Percentiles rank a stretch among this genome's conserved stretches.
Evolutionary conservation across 1,140 invertebrate species (phyloP).

Genomic region (Grapholita molesta): DNA sequence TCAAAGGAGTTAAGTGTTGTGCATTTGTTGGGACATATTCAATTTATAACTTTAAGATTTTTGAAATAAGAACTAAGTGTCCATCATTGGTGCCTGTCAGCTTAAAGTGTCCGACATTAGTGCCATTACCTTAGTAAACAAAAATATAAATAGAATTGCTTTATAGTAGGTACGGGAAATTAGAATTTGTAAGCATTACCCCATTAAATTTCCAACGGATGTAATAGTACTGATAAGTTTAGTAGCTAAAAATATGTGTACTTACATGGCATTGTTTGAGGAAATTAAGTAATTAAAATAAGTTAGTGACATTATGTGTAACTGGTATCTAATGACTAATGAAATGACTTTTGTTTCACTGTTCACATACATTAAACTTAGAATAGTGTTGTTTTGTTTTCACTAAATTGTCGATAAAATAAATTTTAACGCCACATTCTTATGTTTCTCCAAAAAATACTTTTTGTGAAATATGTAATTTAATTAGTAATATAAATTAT

Average conservation of each 20-base stretch:
- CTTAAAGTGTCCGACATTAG: too few relatives aligned
- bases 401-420: neutral
- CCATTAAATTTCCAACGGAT: neutral
- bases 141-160: too few relatives aligned
- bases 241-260: neutral
- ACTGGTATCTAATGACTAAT: too few relatives aligned
- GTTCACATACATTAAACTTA: neutral
- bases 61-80: too few relatives aligned
- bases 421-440: neutral
- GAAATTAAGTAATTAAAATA: neutral
- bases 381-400: neutral
- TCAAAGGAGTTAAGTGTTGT: too few relatives aligned
- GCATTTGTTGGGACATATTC: too few relatives aligned
- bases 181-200: neutral
- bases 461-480: too few relatives aligned
- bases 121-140: too few relatives aligned
- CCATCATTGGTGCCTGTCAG: too few relatives aligned
- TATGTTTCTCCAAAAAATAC: conserved; percentile 26
- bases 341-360: neutral
- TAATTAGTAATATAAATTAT: too few relatives aligned
- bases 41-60: too few relatives aligned
- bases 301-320: neutral
- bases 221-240: neutral
- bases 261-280: neutral
- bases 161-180: neutral